Evolutionary conservation across 1,140 invertebrate species (phyloP).

Genomic region (Drosophila nigrodunni): DNA sequence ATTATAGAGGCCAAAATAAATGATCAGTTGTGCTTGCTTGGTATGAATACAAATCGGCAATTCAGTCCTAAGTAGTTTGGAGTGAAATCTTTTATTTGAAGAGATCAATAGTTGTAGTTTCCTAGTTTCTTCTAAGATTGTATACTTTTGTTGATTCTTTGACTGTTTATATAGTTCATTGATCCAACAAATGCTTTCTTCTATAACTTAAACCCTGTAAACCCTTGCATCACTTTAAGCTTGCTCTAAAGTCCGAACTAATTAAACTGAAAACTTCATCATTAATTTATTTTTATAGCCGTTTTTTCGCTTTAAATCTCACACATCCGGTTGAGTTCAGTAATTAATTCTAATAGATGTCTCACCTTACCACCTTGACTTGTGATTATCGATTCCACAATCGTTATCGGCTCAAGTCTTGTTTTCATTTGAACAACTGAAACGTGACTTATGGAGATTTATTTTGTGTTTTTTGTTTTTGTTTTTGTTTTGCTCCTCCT

Average conservation of each 20-base stretch:
- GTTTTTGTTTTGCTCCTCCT: constrained; percentile 30
- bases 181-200: too few species aligned
- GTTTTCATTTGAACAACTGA: constrained; percentile 30
- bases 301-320: not conserved
- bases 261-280: not conserved
- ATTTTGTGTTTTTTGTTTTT: constrained; percentile 37
- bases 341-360: constrained; percentile 28
- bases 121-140: too few species aligned
- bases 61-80: too few species aligned
- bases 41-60: not conserved
- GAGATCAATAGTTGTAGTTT: too few species aligned
- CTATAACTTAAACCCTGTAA: too few species aligned
- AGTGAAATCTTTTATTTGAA: too few species aligned
- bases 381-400: constrained; percentile 29
- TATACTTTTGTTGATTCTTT: too few species aligned
- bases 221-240: too few species aligned
- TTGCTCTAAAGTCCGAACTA: too few species aligned
- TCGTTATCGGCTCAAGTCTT: constrained; percentile 26
- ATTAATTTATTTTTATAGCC: not conserved
- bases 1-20: too few species aligned
- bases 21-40: not conserved
- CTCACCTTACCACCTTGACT: constrained; percentile 18
- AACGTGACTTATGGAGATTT: constrained; percentile 63
- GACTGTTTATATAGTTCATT: too few species aligned
- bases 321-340: not conserved